A percentile compares a stretch with the other conserved stretches of the same genome.
phyloP scores from a whole-genome alignment of 2,888 invertebrate genomes.

The Protonemura montana region DNA sequence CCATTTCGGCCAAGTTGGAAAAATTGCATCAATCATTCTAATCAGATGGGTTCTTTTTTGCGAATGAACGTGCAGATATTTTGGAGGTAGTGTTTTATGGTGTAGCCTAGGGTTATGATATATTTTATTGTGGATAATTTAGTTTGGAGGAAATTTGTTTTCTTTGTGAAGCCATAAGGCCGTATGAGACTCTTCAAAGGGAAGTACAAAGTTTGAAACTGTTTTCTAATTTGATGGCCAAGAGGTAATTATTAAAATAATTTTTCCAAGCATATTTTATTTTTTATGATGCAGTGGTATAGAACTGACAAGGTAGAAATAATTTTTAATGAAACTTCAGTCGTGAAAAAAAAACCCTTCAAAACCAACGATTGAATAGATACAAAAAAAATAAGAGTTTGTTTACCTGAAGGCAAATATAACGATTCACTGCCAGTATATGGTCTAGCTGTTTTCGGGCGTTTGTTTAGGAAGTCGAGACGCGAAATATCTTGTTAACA shows the following conservation, averaged over 20 bases:
- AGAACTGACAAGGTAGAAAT: neutral
- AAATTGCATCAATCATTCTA: conserved; percentile 7
- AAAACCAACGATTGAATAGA: no score
- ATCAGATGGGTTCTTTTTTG: neutral
- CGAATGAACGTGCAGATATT: neutral
- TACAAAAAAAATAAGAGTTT: no score
- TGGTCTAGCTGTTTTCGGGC: neutral
- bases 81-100: neutral
- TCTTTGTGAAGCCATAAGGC: neutral
- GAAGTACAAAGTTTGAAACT: no score
- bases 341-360: no score
- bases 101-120: neutral
- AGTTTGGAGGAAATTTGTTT: neutral
- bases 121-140: neutral
- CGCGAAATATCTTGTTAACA: neutral
- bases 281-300: neutral
- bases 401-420: no score
- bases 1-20: neutral
- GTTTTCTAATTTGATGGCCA: neutral
- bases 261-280: neutral
- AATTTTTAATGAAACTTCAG: neutral
- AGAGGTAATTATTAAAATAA: neutral
- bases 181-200: no score
- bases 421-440: no score
- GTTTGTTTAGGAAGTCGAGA: neutral